These are phyloP conservation scores for Invenusta paracnida DNA, from an alignment of 2,888 invertebrate species.

Conservation along the genomic window DNA sequence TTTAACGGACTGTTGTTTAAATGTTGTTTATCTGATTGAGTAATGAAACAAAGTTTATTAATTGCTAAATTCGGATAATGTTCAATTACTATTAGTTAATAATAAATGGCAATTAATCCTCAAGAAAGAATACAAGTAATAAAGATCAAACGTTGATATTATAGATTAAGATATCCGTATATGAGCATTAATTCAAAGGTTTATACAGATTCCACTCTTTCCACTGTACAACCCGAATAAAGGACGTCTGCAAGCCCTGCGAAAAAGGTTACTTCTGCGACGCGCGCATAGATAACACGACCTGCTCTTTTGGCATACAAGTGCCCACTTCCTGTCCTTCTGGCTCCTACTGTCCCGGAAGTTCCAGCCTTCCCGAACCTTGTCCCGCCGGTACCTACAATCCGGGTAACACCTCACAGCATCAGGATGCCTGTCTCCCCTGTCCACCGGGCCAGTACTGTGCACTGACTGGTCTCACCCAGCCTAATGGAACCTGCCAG, in stretches of 20 bases:
- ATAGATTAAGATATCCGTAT: too few relatives aligned
- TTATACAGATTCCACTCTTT: too few relatives aligned
- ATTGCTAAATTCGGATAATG: too few relatives aligned
- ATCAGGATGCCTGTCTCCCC: not conserved
- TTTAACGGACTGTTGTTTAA: too few relatives aligned
- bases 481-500: conserved; percentile 47
- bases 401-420: not conserved
- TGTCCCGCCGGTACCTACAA: conserved; percentile 44
- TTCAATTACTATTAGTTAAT: too few relatives aligned
- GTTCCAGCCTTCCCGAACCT: conserved; percentile 32
- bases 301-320: not conserved
- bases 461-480: conserved; percentile 50
- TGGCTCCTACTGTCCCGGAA: not conserved
- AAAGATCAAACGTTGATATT: too few relatives aligned
- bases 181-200: too few relatives aligned
- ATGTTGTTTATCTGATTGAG: too few relatives aligned
- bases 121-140: too few relatives aligned
- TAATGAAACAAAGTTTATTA: too few relatives aligned
- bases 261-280: not conserved
- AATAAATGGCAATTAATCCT: too few relatives aligned
- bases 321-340: not conserved
- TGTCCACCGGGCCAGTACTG: conserved; percentile 46
- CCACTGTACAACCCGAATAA: too few relatives aligned
- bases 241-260: not conserved
- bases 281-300: conserved; percentile 47